Evolutionary conservation across 2,888 invertebrate species (phyloP).

Genomic region (Alloscopus bannaensis): DNA sequence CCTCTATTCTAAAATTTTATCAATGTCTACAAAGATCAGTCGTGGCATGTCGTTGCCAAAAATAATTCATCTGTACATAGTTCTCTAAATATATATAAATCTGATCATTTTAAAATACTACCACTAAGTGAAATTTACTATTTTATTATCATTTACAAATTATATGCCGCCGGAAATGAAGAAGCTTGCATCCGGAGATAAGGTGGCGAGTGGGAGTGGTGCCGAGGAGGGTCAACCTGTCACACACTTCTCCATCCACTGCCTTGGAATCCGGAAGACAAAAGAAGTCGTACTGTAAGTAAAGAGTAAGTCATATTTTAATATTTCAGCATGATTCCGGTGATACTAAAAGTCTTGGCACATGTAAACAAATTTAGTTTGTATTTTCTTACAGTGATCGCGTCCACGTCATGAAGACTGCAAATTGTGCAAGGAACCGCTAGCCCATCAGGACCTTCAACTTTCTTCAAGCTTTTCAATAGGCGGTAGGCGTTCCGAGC

Average conservation of each 20-base stretch:
- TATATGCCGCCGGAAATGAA: not conserved
- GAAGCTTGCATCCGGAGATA: not conserved
- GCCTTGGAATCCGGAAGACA: constrained; percentile 34
- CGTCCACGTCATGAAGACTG: constrained; percentile 10
- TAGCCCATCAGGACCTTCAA: constrained; percentile 17
- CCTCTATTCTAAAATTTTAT: too few relatives aligned
- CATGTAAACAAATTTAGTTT: constrained; percentile 1
- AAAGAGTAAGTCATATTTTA: too few relatives aligned
- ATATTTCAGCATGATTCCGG: not conserved
- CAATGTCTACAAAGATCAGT: too few relatives aligned
- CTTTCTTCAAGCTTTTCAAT: constrained; percentile 2
- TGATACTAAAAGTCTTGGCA: too few relatives aligned
- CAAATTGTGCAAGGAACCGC: constrained; percentile 28
- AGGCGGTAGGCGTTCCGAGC: constrained; percentile 28
- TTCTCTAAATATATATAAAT: too few relatives aligned
- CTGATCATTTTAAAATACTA: too few relatives aligned
- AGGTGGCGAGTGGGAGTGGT: constrained; percentile 3
- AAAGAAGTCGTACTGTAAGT: constrained; percentile 39
- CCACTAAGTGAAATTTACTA: too few relatives aligned
- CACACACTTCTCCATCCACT: constrained; percentile 29
- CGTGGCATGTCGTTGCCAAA: too few relatives aligned
- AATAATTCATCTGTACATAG: too few relatives aligned
- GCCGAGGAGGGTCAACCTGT: constrained; percentile 22
- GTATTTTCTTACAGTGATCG: constrained; percentile 20
- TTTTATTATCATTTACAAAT: too few relatives aligned